Conservation (phyloP, 2,888 invertebrate species). For the Abrostola triplasia region DNA sequence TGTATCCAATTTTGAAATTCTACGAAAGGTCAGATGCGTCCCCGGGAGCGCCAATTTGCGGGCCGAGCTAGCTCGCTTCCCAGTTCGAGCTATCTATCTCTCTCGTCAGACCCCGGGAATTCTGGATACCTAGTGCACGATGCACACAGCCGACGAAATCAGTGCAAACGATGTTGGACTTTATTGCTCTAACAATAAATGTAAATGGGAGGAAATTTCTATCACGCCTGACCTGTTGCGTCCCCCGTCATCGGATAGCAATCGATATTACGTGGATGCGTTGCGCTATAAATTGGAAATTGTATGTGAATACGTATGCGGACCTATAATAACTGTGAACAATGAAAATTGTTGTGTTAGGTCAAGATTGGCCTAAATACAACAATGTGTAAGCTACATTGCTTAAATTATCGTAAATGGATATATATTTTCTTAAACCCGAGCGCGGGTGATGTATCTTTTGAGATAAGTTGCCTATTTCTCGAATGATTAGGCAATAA, state of each 20-base stretch:
- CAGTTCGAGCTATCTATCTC: slow-evolving; percentile 74
- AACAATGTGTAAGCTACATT: slow-evolving; percentile 23
- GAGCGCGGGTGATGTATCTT: slow-evolving; percentile 33
- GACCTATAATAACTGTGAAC: slow-evolving; percentile 25
- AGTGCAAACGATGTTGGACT: slow-evolving; percentile 64
- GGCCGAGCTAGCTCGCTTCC: slow-evolving; percentile 57
- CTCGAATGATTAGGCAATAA: slow-evolving; percentile 25
- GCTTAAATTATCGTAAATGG: slow-evolving; percentile 35
- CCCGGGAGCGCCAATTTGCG: slow-evolving; percentile 63
- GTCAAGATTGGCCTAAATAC: slow-evolving; percentile 23
- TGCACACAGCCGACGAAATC: slow-evolving; percentile 57
- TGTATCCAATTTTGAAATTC: slow-evolving; percentile 54
- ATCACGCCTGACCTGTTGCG: slow-evolving; percentile 57
- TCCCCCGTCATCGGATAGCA: slow-evolving; percentile 52
- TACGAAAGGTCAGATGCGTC: slow-evolving; percentile 70
- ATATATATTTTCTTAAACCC: slow-evolving; percentile 48
- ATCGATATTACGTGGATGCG: slow-evolving; percentile 57
- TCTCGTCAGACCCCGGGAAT: slow-evolving; percentile 77
- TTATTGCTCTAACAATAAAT: slow-evolving; percentile 62
- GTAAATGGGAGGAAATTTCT: slow-evolving; percentile 23
- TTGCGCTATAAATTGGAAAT: slow-evolving; percentile 44
- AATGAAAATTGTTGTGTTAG: slow-evolving; percentile 27
- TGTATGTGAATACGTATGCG: slow-evolving; percentile 19
- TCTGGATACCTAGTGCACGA: slow-evolving; percentile 71
- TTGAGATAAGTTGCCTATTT: slow-evolving; percentile 29